phyloP scores from a whole-genome alignment of 2,888 invertebrate species.

The Clusia tigrina region DNA sequence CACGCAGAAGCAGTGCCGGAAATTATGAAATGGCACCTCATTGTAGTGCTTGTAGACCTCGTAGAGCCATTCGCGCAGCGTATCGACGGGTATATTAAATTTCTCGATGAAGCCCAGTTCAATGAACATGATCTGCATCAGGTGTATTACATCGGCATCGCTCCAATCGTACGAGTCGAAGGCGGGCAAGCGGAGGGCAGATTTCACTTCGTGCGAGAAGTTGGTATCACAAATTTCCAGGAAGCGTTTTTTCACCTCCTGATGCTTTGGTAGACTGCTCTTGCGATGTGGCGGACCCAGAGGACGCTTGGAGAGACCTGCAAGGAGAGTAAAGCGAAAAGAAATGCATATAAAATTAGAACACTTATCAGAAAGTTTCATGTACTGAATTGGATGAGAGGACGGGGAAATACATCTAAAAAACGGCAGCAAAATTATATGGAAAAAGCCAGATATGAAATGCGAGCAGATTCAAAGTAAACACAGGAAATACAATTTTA shows the following conservation, averaged over 20 bases:
- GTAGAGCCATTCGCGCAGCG: conserved; percentile 76
- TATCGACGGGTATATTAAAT: conserved; percentile 77
- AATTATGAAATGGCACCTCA: conserved; percentile 88
- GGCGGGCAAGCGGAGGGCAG: conserved; percentile 65
- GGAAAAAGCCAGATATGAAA: too few relatives aligned
- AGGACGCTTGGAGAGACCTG: conserved; percentile 64
- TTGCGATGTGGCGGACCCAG: conserved; percentile 64
- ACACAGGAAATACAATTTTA: conserved; percentile 22
- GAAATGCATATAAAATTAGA: conserved; percentile 8
- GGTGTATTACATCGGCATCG: conserved; percentile 79
- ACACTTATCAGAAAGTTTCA: background rate
- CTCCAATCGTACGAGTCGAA: conserved; percentile 86
- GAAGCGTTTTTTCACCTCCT: conserved; percentile 64
- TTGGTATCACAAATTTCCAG: conserved; percentile 65
- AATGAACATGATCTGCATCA: conserved; percentile 83
- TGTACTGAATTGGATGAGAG: background rate
- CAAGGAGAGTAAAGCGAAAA: conserved; percentile 29
- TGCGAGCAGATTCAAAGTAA: conserved; percentile 7
- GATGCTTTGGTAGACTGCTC: conserved; percentile 66
- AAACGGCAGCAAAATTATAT: background rate
- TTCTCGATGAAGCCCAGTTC: conserved; percentile 78
- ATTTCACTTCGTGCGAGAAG: conserved; percentile 64
- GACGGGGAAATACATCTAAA: background rate
- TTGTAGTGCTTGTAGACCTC: conserved; percentile 83
- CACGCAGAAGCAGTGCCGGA: conserved; percentile 86